phyloP scores from a whole-genome alignment of 2,888 invertebrate species.

The Hoplodrina blanda region DNA sequence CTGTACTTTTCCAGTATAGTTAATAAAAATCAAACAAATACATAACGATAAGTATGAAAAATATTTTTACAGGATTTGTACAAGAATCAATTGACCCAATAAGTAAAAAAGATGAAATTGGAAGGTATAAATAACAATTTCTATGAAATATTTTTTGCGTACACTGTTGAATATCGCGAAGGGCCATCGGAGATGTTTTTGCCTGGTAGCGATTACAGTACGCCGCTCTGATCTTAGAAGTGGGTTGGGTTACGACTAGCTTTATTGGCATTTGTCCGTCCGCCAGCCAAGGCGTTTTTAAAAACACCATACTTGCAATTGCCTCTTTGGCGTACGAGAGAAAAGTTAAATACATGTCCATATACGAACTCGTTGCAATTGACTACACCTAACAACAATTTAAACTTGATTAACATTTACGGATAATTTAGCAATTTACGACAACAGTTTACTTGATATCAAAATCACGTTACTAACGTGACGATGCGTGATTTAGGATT shows the following conservation, averaged over 20 bases:
- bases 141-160: conserved; percentile 58
- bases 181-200: conserved; percentile 73
- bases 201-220: conserved; percentile 80
- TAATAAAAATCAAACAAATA: conserved; percentile 11
- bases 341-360: conserved; percentile 69
- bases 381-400: conserved; percentile 50
- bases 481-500: conserved; percentile 52
- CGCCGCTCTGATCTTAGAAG: conserved; percentile 75
- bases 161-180: conserved; percentile 67
- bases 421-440: conserved; percentile 14
- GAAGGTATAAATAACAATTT: no score
- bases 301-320: conserved; percentile 70
- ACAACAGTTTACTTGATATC: not conserved
- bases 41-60: not conserved
- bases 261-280: conserved; percentile 76
- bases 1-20: conserved; percentile 9
- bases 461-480: conserved; percentile 55
- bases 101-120: no score
- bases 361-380: conserved; percentile 63
- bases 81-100: not conserved
- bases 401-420: conserved; percentile 31
- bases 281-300: conserved; percentile 69
- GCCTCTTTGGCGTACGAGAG: conserved; percentile 67
- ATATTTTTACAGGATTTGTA: not conserved
- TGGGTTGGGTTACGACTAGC: conserved; percentile 78